Conservation (phyloP, 37 sponge, comb jelly and placozoan genomes). For the Bolinopsis microptera region DNA sequence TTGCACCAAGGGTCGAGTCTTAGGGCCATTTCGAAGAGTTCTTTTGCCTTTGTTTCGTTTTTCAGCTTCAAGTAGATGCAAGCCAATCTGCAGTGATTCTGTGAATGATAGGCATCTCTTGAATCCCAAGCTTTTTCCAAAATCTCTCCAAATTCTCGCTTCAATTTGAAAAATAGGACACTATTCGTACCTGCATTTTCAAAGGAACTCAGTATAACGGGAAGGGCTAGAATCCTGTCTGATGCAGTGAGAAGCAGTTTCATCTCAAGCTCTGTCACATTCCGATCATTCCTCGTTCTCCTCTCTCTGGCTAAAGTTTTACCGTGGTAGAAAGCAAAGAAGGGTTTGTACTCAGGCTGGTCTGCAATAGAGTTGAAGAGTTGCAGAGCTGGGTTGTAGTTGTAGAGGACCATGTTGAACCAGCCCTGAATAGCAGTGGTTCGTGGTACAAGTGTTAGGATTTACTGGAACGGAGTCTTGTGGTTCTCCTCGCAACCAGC, state of each 20-base stretch:
- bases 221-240: not conserved
- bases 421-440: not conserved
- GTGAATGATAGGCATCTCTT: slow-evolving; percentile 15
- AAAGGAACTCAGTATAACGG: slow-evolving; percentile 1
- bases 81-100: not conserved
- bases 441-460: not conserved
- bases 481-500: not conserved
- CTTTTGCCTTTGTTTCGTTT: not conserved
- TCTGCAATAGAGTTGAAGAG: not conserved
- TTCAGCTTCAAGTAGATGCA: not conserved
- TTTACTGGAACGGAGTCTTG: not conserved
- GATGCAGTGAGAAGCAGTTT: not conserved
- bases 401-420: slow-evolving; percentile 28
- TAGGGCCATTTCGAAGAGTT: slow-evolving; percentile 36
- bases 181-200: not conserved
- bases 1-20: slow-evolving; percentile 19
- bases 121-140: slow-evolving; percentile 48
- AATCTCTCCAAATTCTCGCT: not conserved
- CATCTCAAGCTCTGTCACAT: slow-evolving; percentile 2
- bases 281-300: not conserved
- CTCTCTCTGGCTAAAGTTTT: slow-evolving; percentile 35
- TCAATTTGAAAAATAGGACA: not conserved
- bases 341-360: not conserved
- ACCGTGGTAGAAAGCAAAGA: slow-evolving; percentile 54
- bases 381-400: not conserved